A percentile compares a stretch with the other conserved stretches of the same genome.
Conservation (phyloP, 2,797 vertebrate species). For the Epinephelus awoara region DNA sequence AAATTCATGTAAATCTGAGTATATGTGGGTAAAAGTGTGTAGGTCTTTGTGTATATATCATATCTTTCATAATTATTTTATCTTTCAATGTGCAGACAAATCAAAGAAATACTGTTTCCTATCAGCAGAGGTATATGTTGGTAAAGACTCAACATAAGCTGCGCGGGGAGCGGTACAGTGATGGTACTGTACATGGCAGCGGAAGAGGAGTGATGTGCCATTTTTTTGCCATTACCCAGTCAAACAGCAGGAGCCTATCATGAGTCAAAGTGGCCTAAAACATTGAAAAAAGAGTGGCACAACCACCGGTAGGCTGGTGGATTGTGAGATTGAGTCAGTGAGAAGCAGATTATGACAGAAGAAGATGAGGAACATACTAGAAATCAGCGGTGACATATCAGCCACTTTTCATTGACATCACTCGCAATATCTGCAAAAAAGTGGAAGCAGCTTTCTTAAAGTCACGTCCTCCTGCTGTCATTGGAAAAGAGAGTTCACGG, state of each 20-base stretch:
- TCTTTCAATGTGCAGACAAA: neutral
- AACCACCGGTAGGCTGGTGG: too few relatives aligned
- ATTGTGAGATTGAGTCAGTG: too few relatives aligned
- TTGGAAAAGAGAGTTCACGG: constrained; percentile 18
- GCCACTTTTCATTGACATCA: neutral
- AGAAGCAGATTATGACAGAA: too few relatives aligned
- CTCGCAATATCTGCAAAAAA: neutral
- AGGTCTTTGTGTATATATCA: neutral
- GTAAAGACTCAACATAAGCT: too few relatives aligned
- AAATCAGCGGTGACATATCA: neutral
- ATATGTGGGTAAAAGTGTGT: neutral
- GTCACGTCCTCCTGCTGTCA: constrained; percentile 13
- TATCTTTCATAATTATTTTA: neutral
- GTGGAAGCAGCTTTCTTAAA: constrained; percentile 10
- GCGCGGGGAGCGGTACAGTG: too few relatives aligned
- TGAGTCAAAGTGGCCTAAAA: neutral
- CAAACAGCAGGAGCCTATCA: neutral
- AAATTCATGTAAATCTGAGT: neutral
- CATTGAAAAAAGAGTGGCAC: neutral
- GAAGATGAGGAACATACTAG: neutral
- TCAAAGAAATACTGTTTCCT: neutral
- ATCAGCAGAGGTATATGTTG: too few relatives aligned
- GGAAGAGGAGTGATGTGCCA: neutral
- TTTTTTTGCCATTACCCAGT: neutral
- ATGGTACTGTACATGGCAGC: neutral